phyloP scores from a whole-genome alignment of 2,888 invertebrate species.

The Drosophila maculinotata region DNA sequence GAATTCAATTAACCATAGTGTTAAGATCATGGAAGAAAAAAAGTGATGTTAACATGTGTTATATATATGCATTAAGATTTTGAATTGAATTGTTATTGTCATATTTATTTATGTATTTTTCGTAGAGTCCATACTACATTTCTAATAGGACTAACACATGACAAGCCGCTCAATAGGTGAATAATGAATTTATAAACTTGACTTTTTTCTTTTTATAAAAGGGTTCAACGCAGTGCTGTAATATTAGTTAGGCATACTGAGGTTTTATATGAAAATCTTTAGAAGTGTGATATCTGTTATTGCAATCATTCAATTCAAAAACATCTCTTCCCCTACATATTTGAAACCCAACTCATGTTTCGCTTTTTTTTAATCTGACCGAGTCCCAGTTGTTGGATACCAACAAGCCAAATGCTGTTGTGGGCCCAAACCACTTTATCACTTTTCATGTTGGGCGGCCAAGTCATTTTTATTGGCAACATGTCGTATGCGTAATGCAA shows the following conservation, averaged over 20 bases:
- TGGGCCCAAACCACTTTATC: slow-evolving; percentile 44
- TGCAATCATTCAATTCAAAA: slow-evolving; percentile 48
- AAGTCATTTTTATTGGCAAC: slow-evolving; percentile 72
- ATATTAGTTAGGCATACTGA: background rate
- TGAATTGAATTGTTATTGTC: too few species aligned
- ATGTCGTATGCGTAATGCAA: slow-evolving; percentile 77
- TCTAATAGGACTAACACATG: background rate
- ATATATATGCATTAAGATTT: too few species aligned
- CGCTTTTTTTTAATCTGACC: slow-evolving; percentile 41
- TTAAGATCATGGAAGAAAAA: too few species aligned
- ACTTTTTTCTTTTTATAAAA: background rate
- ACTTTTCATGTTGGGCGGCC: slow-evolving; percentile 36
- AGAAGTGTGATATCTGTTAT: slow-evolving; percentile 31
- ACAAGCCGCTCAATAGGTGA: background rate
- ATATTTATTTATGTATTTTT: background rate
- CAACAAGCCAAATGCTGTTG: slow-evolving; percentile 36
- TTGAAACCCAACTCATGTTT: slow-evolving; percentile 43
- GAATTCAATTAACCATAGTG: too few species aligned
- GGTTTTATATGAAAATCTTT: slow-evolving; percentile 7
- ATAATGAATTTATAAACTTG: background rate
- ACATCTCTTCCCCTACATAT: slow-evolving; percentile 40
- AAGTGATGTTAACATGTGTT: too few species aligned
- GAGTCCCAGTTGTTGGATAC: slow-evolving; percentile 38
- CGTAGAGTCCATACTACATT: too few species aligned
- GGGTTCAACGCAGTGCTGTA: slow-evolving; percentile 1